Evolutionary conservation across 2,113 vertebrate genomes (phyloP).

Genomic region (Chionis minor): DNA sequence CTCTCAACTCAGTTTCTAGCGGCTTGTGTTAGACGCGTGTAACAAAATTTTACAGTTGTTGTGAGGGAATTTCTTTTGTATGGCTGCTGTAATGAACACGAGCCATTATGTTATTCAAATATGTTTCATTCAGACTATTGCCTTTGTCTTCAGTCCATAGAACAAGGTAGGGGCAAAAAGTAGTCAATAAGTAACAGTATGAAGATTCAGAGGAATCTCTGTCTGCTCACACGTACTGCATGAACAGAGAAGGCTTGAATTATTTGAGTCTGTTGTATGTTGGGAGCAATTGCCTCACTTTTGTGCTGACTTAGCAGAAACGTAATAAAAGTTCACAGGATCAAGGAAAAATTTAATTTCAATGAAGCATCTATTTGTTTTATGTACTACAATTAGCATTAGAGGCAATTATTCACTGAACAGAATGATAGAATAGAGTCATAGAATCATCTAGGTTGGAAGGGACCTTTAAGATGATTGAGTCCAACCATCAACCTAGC

Average conservation of each 20-base stretch:
- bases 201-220: neutral
- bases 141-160: neutral
- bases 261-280: neutral
- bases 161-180: neutral
- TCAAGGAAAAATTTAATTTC: neutral
- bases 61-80: neutral
- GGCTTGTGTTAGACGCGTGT: neutral
- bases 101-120: neutral
- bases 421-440: neutral
- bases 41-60: neutral
- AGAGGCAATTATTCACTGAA: neutral
- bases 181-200: neutral
- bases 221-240: neutral
- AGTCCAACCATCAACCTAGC: too few relatives aligned
- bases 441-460: too few relatives aligned
- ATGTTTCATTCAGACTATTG: neutral
- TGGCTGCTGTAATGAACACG: neutral
- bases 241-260: neutral
- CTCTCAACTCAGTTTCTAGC: neutral
- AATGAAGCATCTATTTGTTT: neutral
- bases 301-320: neutral
- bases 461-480: too few relatives aligned
- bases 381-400: neutral
- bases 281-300: neutral
- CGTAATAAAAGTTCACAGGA: neutral